A percentile compares a stretch with the other conserved stretches of the same genome.
These are phyloP conservation scores for Erynnis tages DNA, from an alignment of 2,888 invertebrate species.

Conservation along the genomic window DNA sequence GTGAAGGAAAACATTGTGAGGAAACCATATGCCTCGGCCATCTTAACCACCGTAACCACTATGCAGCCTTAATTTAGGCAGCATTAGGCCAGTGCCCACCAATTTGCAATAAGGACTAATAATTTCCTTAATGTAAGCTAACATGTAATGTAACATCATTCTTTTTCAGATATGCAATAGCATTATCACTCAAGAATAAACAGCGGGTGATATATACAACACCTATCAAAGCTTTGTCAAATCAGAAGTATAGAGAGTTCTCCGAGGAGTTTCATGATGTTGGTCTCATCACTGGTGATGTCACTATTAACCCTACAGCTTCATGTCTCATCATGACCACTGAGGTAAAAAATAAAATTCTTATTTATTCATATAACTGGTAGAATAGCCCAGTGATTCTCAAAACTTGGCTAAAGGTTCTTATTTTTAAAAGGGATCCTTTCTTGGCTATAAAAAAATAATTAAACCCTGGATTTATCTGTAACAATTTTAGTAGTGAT, in stretches of 20 bases:
- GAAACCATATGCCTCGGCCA: too few relatives aligned
- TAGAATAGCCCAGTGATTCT: background rate
- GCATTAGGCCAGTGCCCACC: too few relatives aligned
- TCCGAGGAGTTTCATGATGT: conserved; percentile 98
- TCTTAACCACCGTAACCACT: too few relatives aligned
- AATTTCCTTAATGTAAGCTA: background rate
- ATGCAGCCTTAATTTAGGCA: too few relatives aligned
- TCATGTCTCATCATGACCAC: conserved; percentile 99
- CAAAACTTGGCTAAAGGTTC: too few relatives aligned
- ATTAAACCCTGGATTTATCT: too few relatives aligned
- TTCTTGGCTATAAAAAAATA: too few relatives aligned
- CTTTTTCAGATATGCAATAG: conserved; percentile 91
- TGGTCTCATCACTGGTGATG: conserved; percentile 98
- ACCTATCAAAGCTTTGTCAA: conserved; percentile 99
- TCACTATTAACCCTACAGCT: conserved; percentile 98
- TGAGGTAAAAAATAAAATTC: too few relatives aligned
- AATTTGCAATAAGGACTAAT: too few relatives aligned
- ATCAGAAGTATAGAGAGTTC: conserved; percentile 99
- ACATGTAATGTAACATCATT: background rate
- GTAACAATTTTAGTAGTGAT: too few relatives aligned
- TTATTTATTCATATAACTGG: background rate
- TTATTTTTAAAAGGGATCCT: too few relatives aligned
- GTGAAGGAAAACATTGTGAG: too few relatives aligned
- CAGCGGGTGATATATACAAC: conserved; percentile 99
- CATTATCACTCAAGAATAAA: conserved; percentile 94